Evolutionary conservation across 2,888 invertebrate species (phyloP).

Genomic region (Formica aserva): DNA sequence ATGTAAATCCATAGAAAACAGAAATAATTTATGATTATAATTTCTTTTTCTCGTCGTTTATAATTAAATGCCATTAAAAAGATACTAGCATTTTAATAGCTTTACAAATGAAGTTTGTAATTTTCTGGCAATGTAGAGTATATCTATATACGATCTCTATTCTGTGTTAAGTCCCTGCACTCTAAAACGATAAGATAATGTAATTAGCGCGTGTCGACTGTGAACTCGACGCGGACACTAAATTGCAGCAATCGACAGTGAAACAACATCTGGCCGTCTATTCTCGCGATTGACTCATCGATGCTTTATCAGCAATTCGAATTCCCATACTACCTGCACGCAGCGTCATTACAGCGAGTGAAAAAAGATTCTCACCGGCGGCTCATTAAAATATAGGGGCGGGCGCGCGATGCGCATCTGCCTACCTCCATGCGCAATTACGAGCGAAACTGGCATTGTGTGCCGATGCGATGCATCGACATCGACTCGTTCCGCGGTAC

Average conservation of each 20-base stretch:
- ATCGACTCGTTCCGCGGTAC: conserved; percentile 59
- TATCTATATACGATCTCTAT: conserved; percentile 10
- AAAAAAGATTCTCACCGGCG: conserved; percentile 64
- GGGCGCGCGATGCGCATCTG: conserved; percentile 70
- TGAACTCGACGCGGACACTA: not conserved
- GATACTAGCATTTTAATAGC: not conserved
- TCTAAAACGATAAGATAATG: conserved; percentile 43
- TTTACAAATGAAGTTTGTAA: too few species aligned
- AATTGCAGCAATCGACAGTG: conserved; percentile 14
- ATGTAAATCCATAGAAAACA: not conserved
- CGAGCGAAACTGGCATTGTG: conserved; percentile 69
- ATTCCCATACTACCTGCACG: conserved; percentile 68
- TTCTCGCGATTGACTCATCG: conserved; percentile 50
- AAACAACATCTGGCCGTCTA: conserved; percentile 59
- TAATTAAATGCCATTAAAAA: not conserved
- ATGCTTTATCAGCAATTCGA: conserved; percentile 62
- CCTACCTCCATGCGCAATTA: conserved; percentile 71
- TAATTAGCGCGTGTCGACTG: conserved; percentile 38
- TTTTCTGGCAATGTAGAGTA: not conserved
- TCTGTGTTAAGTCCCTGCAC: not conserved
- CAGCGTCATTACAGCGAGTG: conserved; percentile 58
- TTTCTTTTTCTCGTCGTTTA: not conserved
- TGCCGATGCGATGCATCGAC: conserved; percentile 61
- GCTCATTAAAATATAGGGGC: conserved; percentile 73
- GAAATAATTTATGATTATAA: not conserved